Base-by-base conservation (phyloP, 2,113 vertebrate species). In the Suricata suricatta region DNA sequence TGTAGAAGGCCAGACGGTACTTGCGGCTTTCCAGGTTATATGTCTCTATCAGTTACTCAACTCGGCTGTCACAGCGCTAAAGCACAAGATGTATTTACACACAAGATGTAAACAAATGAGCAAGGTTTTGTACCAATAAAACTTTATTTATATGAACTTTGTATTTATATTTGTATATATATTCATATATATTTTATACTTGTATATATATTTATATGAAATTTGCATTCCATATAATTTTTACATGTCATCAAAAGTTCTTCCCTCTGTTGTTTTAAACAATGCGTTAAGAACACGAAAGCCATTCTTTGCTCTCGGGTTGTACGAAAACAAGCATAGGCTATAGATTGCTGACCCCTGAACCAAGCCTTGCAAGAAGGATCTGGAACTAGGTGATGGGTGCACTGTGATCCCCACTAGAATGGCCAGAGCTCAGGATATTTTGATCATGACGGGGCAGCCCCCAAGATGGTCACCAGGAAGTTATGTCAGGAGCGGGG, bases 261-360 rank as follows among this genome's bases (percentile, higher is more conserved):
- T 35, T 74, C 8, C 57, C 60, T 47, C 29, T 83, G 25, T 21
- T 77, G 33, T 88, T 79, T 80, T 38, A 7, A 79, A 87, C 16
- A 77, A 33, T 38, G 7, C 23, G 41, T 92, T 68, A 84, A 54
- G 94, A 96, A 89, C 41, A 63, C 21, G 41, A 54, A 92, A 93
- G 79, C 3, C 44, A 52, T 38, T 66, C 44, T 83, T 44, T 87
- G 44, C 41, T 92, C 33, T 11, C 19, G 52, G n/a, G 33, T 2
- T 86, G 8, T 23, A 79, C 1, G 19, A 57, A 50, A 69, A n/a
- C 19, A 80, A 64, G 33, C 47, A 33, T 2, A 81, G 74, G 50
- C 31, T 33, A 0, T 5, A 17, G 25, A 93, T 31, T 33, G 66
- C 31, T 44, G 85, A 93, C 47, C 89, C 50, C 16, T 27, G 25